Evolutionary conservation across 2,113 vertebrate genomes (phyloP).

Genomic region (Echinops telfairi): DNA sequence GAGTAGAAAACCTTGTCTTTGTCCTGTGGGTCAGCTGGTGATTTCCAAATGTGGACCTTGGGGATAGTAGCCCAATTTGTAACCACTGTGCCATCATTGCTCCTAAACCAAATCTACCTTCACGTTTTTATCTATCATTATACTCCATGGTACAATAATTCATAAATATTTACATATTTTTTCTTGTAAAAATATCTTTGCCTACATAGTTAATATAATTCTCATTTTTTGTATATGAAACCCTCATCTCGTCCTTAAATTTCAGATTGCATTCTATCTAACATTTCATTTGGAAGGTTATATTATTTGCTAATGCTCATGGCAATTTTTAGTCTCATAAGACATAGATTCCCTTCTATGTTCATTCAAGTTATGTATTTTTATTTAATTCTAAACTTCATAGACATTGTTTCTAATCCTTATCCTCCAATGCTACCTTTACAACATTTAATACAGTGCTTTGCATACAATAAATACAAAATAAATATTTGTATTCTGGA

Average conservation of each 20-base stretch:
- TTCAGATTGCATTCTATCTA: neutral
- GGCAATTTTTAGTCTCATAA: neutral
- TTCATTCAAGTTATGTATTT: neutral
- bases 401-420: neutral
- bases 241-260: neutral
- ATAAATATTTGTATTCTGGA: slow-evolving; percentile 51
- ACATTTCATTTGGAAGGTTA: slow-evolving; percentile 20
- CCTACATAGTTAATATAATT: neutral
- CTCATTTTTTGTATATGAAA: slow-evolving; percentile 27
- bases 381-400: neutral
- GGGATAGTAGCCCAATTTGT: no score
- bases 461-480: neutral
- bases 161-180: neutral
- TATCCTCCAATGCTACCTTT: neutral
- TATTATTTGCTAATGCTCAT: neutral
- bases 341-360: neutral
- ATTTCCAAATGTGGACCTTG: no score
- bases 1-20: no score
- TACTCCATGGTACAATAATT: neutral
- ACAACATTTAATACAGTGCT: neutral
- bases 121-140: neutral
- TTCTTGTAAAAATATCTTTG: neutral
- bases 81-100: no score
- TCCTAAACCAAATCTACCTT: neutral
- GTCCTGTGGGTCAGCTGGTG: no score